phyloP scores from a whole-genome alignment of 2,113 vertebrate species.

The Sylvilagus bachmani region DNA sequence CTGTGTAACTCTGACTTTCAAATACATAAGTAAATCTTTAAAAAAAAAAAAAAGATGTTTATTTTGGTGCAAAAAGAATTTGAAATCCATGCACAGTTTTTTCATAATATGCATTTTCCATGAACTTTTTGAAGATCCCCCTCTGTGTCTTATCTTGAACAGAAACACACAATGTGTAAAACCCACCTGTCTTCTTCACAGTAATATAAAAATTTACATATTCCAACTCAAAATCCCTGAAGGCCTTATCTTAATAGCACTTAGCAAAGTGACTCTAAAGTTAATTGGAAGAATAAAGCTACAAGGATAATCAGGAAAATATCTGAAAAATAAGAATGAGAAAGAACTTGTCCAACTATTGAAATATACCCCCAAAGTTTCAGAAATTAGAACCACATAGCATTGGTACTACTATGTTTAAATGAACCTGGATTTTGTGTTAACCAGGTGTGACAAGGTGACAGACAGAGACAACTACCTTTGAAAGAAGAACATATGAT shows the following conservation, averaged over 20 bases:
- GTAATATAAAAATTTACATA: slow-evolving; percentile 38
- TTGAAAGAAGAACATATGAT: neutral
- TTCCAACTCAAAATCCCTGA: slow-evolving; percentile 34
- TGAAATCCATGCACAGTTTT: no score
- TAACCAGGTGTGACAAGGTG: neutral
- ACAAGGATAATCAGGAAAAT: no score
- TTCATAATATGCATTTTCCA: no score
- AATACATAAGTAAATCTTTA: no score
- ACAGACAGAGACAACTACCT: neutral
- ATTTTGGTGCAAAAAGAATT: no score
- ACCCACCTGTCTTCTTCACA: neutral
- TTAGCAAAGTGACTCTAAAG: slow-evolving; percentile 39
- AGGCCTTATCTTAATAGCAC: neutral
- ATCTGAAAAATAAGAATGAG: no score
- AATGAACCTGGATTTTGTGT: neutral
- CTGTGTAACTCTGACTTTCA: no score
- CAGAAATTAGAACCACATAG: slow-evolving; percentile 19
- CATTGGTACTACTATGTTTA: neutral
- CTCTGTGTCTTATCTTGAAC: neutral
- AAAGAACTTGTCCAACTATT: neutral
- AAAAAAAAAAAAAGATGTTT: no score
- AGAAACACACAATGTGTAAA: neutral
- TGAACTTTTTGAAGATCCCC: no score
- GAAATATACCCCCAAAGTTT: neutral
- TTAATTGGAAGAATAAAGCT: neutral